phyloP scores from a whole-genome alignment of 30 jellyfish, hydroid and myxozoan genomes.

The Aurelia aurita complex sp. Pacific region DNA sequence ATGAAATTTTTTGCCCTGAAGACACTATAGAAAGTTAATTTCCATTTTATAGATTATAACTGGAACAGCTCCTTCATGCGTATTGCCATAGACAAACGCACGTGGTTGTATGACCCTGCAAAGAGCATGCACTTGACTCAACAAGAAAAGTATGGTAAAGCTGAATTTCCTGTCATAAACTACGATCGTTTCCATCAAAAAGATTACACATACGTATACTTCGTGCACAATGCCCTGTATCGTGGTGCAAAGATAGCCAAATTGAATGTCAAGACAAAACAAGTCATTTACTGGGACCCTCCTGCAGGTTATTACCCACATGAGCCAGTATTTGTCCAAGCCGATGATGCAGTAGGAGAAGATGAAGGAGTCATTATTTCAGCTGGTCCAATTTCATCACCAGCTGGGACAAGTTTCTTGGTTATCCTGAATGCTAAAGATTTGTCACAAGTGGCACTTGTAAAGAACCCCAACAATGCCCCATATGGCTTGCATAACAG shows the following conservation, averaged over 20 bases:
- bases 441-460: conserved; percentile 53
- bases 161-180: conserved; percentile 49
- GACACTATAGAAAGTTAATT: too few relatives aligned
- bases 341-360: conserved; percentile 36
- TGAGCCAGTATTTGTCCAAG: conserved; percentile 63
- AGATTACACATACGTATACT: conserved; percentile 52
- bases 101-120: conserved; percentile 53
- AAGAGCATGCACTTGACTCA: conserved; percentile 36
- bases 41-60: background rate
- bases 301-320: conserved; percentile 67
- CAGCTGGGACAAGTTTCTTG: conserved; percentile 59
- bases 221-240: conserved; percentile 48
- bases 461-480: conserved; percentile 58
- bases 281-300: conserved; percentile 44
- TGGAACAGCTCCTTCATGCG: conserved; percentile 58
- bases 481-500: conserved; percentile 51
- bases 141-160: conserved; percentile 51
- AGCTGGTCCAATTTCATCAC: conserved; percentile 60
- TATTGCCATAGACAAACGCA: conserved; percentile 51
- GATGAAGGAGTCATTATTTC: conserved; percentile 58
- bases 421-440: conserved; percentile 54
- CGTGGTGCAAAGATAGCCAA: conserved; percentile 42
- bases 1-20: too few relatives aligned
- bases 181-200: conserved; percentile 51
- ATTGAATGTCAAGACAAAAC: conserved; percentile 54